Evolutionary conservation across 2,888 invertebrate species (phyloP).

Genomic region (Leucoptera coffeella): DNA sequence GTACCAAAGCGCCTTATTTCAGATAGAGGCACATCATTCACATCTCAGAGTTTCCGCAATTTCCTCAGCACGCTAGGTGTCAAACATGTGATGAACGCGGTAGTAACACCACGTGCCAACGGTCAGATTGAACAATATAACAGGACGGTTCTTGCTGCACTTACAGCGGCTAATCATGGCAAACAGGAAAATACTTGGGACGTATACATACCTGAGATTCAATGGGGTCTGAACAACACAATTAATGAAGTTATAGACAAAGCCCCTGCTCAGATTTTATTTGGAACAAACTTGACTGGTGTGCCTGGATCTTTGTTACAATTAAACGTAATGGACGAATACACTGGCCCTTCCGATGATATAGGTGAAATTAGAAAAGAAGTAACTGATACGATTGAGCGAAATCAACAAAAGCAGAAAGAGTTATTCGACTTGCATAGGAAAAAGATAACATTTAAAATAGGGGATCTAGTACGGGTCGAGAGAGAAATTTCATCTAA

Average conservation of each 20-base stretch:
- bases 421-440: background rate
- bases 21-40: slow-evolving; percentile 6
- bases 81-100: slow-evolving; percentile 4
- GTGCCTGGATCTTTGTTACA: background rate
- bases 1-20: slow-evolving; percentile 5
- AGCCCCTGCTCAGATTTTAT: slow-evolving; percentile 12
- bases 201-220: background rate
- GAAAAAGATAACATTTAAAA: background rate
- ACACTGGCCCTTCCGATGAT: background rate
- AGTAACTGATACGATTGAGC: background rate
- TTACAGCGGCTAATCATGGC: slow-evolving; percentile 4
- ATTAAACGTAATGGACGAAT: background rate
- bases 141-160: slow-evolving; percentile 1
- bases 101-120: slow-evolving; percentile 5
- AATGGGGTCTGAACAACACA: slow-evolving; percentile 2
- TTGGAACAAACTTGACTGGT: slow-evolving; percentile 7
- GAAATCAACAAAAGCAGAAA: background rate
- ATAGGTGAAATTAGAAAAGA: background rate
- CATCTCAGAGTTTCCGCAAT: slow-evolving; percentile 3
- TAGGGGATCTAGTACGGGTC: background rate
- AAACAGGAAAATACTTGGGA: slow-evolving; percentile 1
- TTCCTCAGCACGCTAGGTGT: slow-evolving; percentile 2
- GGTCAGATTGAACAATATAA: slow-evolving; percentile 6
- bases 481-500: background rate
- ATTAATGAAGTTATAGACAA: slow-evolving; percentile 5